Evolutionary conservation across 2,797 vertebrate species (phyloP), one percentile per base, ranked within the genome.

Genomic region (Labeo calbasu): DNA sequence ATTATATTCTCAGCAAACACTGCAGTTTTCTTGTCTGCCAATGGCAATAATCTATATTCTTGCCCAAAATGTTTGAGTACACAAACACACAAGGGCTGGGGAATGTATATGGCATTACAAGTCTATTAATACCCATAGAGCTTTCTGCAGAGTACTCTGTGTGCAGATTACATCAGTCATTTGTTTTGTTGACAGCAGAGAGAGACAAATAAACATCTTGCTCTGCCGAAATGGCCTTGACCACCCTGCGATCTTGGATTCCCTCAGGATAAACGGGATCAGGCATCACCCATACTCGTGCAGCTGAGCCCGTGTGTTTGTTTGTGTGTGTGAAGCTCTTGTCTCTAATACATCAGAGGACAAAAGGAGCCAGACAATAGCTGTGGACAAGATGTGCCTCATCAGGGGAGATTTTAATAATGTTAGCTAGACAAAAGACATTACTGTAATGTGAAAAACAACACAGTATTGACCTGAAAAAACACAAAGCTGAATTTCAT

Each of bases 191-290:
- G 57, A 50, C 48, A 46, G 72, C 1, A 50, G 17, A 59, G 40
- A 68, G 43, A 51, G 50, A 65, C 6, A 71, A 65, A 75, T n/a
- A 65, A 80, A 66, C 32, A 28, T 73, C 65, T 77, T 77, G 61
- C 63, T 66, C n/a, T 55, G 53, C 13, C 46, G n/a, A 66, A 85
- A 81, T n/a, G 36, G 50, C 21, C 32, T 46, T 81, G 57, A 51
- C 36, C 50, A 65, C 55, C 28, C 61, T 21, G 75, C 23, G 46
- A 53, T 66, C 46, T 55, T 25, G 17, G 2, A 43, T 28, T 83
- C 50, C 11, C 72, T 83, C 7, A 55, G 48, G 71, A 83, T 55
- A 53, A 75, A 82, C 0, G 4, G 28, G 57, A 82, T 73, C 80
- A 73, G 21, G 81, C 10, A 6, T 75, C 70, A 75, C 32, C 14